A percentile compares a stretch with the other conserved stretches of the same genome.
Conservation (phyloP, 2,797 vertebrate genomes). For the Heterohyrax brucei region DNA sequence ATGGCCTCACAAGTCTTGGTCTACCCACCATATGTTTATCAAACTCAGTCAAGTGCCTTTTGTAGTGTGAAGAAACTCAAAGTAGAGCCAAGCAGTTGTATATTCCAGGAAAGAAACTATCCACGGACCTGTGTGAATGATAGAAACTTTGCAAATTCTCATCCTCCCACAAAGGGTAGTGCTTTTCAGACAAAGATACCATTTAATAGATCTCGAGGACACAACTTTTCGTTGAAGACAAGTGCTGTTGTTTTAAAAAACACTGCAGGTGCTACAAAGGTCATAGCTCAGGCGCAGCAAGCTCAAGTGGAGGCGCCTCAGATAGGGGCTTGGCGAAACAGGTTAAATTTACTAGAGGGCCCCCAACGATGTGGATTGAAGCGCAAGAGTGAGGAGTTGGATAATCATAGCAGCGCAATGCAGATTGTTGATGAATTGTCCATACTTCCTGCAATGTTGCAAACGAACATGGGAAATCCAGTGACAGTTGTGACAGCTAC, state of each 20-base stretch:
- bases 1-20: slow-evolving; percentile 99
- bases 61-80: slow-evolving; percentile 99
- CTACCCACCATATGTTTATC: slow-evolving; percentile 99
- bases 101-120: slow-evolving; percentile 98
- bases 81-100: slow-evolving; percentile 98
- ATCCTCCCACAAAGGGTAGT: slow-evolving; percentile 93
- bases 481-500: slow-evolving; percentile 92
- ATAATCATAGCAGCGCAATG: slow-evolving; percentile 96
- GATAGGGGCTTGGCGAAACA: slow-evolving; percentile 90
- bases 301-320: slow-evolving; percentile 88
- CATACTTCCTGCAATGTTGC: slow-evolving; percentile 99
- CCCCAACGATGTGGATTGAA: slow-evolving; percentile 98
- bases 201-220: slow-evolving; percentile 93
- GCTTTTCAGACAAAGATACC: slow-evolving; percentile 95
- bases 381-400: slow-evolving; percentile 99
- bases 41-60: slow-evolving; percentile 99
- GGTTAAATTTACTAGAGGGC: slow-evolving; percentile 93
- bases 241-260: slow-evolving; percentile 94
- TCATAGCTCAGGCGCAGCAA: slow-evolving; percentile 88
- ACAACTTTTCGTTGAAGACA: slow-evolving; percentile 95
- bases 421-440: slow-evolving; percentile 99
- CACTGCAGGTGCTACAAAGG: slow-evolving; percentile 92
- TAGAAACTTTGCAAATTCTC: slow-evolving; percentile 96
- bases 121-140: slow-evolving; percentile 97
- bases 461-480: slow-evolving; percentile 95